Conservation (phyloP, 2,888 invertebrate species). For the Tineola bisselliella region DNA sequence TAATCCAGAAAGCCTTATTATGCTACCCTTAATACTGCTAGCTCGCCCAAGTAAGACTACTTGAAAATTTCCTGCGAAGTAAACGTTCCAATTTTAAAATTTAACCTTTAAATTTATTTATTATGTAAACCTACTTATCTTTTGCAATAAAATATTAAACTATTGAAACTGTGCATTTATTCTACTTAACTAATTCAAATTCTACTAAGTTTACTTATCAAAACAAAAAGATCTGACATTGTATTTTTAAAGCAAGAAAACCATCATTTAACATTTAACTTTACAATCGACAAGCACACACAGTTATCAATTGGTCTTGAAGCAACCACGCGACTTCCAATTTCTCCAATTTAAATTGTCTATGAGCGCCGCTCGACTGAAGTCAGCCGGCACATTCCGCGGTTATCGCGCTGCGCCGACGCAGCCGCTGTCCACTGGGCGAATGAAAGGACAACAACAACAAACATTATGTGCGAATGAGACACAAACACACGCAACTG, state of each 20-base stretch:
- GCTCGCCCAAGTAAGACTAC: conserved; percentile 50
- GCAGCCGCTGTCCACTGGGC: conserved; percentile 34
- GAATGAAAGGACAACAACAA: conserved; percentile 28
- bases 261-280: conserved; percentile 4
- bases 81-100: conserved; percentile 29
- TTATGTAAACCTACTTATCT: no score
- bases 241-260: background rate
- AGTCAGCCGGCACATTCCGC: conserved; percentile 63
- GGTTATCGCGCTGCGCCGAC: conserved; percentile 54
- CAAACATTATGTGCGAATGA: conserved; percentile 39
- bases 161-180: no score
- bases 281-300: conserved; percentile 17
- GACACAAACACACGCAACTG: conserved; percentile 38
- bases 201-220: no score
- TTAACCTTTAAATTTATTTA: background rate
- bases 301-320: conserved; percentile 44
- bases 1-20: conserved; percentile 69
- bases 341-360: conserved; percentile 66
- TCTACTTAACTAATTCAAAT: no score
- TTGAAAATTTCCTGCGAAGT: conserved; percentile 62
- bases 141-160: no score
- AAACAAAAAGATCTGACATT: background rate
- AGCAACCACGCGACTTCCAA: conserved; percentile 45
- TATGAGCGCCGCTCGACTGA: conserved; percentile 61
- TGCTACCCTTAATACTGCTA: conserved; percentile 62